These are phyloP conservation scores for Platysteira castanea DNA, from an alignment of 2,113 vertebrate species.

Conservation along the genomic window DNA sequence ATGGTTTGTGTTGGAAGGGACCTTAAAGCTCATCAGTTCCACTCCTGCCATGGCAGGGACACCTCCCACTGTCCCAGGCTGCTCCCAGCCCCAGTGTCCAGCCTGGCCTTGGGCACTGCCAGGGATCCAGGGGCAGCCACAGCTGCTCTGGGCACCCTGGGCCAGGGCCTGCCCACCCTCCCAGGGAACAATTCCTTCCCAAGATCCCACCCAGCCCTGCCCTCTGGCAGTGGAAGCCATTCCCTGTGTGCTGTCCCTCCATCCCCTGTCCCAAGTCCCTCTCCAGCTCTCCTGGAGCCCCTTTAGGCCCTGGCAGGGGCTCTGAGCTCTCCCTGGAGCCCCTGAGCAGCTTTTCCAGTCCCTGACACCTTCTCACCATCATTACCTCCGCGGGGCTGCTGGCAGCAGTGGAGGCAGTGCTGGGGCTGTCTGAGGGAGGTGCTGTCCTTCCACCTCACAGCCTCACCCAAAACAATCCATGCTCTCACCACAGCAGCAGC, in stretches of 20 bases:
- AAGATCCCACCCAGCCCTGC: rapidly evolving
- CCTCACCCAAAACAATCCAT: background rate
- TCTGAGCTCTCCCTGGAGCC: background rate
- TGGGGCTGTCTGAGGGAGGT: background rate
- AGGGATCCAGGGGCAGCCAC: background rate
- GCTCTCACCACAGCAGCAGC: background rate
- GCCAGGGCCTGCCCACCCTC: background rate
- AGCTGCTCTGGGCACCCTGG: background rate
- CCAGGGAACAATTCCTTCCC: background rate
- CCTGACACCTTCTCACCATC: background rate
- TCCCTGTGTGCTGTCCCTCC: rapidly evolving
- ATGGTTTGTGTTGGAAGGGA: background rate
- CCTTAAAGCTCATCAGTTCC: background rate
- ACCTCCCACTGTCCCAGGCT: background rate
- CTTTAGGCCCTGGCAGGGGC: background rate
- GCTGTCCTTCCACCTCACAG: background rate
- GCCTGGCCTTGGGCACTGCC: rapidly evolving
- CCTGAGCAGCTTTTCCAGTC: background rate
- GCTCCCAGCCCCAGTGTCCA: rapidly evolving
- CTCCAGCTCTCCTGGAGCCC: background rate
- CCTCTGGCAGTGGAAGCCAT: background rate
- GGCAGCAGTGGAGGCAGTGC: background rate
- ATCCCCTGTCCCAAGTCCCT: background rate
- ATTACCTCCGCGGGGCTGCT: background rate
- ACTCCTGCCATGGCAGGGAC: background rate